These are phyloP conservation scores for Hucho hucho DNA, from an alignment of 2,113 vertebrate genomes.

Conservation along the genomic window DNA sequence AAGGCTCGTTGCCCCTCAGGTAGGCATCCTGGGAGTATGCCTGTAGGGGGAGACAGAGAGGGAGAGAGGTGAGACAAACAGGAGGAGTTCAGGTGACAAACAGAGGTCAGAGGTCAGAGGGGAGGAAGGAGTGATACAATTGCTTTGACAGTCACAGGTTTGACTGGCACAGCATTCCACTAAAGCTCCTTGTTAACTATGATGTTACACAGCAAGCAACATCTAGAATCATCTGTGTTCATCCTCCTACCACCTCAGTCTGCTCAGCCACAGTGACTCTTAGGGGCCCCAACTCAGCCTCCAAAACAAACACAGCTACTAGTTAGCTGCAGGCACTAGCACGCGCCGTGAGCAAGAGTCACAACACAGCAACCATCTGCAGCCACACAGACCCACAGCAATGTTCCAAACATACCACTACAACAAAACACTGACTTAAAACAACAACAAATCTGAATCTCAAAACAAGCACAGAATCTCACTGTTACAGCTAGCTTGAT, in stretches of 20 bases:
- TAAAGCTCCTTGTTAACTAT: neutral
- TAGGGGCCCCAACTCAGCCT: constrained; percentile 20
- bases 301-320: constrained; percentile 36
- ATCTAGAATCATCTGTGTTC: neutral
- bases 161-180: neutral
- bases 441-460: too few relatives aligned
- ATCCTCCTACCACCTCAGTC: neutral
- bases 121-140: neutral
- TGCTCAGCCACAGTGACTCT: constrained; percentile 7
- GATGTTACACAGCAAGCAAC: too few relatives aligned
- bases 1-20: constrained; percentile 91
- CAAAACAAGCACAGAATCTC: neutral
- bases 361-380: constrained; percentile 22
- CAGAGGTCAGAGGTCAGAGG: neutral
- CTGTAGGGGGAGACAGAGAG: constrained; percentile 54
- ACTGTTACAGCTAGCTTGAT: neutral
- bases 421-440: neutral
- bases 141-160: neutral
- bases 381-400: neutral
- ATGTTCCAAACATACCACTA: neutral
- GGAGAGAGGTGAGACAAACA: neutral
- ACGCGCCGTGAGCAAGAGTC: constrained; percentile 37
- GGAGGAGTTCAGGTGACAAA: neutral
- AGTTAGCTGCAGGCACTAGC: constrained; percentile 3
- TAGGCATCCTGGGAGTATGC: constrained; percentile 97